Base-by-base conservation (phyloP, 35 echinoderm and acorn worm genomes). In the Heliocidaris erythrogramma region DNA sequence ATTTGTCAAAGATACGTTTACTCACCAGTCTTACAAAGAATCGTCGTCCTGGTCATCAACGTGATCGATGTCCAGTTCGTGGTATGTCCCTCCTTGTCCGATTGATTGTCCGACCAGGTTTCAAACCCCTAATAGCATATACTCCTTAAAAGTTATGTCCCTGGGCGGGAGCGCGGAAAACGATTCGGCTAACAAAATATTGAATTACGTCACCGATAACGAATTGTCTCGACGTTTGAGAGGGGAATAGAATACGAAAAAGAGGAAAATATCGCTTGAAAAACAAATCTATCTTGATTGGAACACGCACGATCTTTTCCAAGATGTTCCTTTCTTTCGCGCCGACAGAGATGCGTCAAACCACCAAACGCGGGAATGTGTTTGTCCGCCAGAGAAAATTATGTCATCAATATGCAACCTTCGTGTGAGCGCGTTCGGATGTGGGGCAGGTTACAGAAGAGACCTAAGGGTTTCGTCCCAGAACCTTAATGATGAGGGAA, bases 401-500 rank as follows among this genome's bases (percentile, higher is more conserved):
- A 78, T 78, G 65, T 78, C 65, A 78, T 78, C 65, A 78, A 78
- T 78, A 78, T 78, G n/a, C 65, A 78, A 42, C 65, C 65, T 78
- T 18, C 65, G 65, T 78, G 65, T 21, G 65, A 78, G 65, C 27
- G 65, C 65, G 65, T 78, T 78, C 21, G 21, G 65, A 27, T 21
- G 65, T 16, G 61, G 5, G 61, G 61, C 0, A 78, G n/a, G 27
- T 17, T n/a, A 78, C 21, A 78, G 65, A 78, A 78, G 18, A 78
- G 65, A 78, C 65, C 2, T 24, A 21, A 14, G 17, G 21, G 24
- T 21, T 24, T 24, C 16, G 4, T 78, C 27, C 6, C 7, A 21
- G 27, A 78, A 5, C 18, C 17, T 78, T 18, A 7, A 27, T 78
- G 65, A 78, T 78, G 27, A 78, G 65, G 65, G 65, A 78, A 78